Base-by-base conservation (phyloP, 1,140 invertebrate genomes). In the Aethina tumida region DNA sequence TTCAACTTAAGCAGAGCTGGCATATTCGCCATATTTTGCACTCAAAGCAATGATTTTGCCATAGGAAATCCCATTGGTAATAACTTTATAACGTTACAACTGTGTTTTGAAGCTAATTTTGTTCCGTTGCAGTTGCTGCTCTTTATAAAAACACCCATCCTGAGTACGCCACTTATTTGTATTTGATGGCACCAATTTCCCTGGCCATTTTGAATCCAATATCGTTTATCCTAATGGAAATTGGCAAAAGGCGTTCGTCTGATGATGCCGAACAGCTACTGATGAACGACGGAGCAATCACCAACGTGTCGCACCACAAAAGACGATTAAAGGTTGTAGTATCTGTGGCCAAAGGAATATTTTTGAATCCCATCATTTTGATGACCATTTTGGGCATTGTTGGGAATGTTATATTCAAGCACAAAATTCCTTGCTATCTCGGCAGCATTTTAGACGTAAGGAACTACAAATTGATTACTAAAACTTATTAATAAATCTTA, bases 1-100 rank as follows among this genome's bases (percentile, higher is more conserved):
- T 58, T 79, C 4, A 84, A 92, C 65, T 72, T 83, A 39, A 87
- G 84, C 8, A 75, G 80, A 52, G 86, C 88, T 35, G 93, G 90
- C 9, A 68, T 97, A 13, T 92, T 86, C 72, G 87, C 86, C 14
- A 97, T 97, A 50, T 96, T 97, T 62, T 86, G 84, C 29, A 97
- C 93, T 0, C 92, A 97, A 59, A 94, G 89, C 58, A 98, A 98
- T 74, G 94, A 98, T 65, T 97, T 97, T 73, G 94, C 94, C 29
- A 77, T 98, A 49, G 93, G 93, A 40, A 95, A 87, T 68, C 93
- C 94, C 3, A 94, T 97, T 55, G 77, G 89, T 93, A 73, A 80
- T 77, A 71, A 42, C 35, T 10, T 32, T 8, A 15, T 19, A 28
- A 7, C 41, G 29, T 48, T 19, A 6, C 27, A 29, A 40, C 17